Evolutionary conservation across 2,888 invertebrate species (phyloP).

Genomic region (Melanostoma mellinum): DNA sequence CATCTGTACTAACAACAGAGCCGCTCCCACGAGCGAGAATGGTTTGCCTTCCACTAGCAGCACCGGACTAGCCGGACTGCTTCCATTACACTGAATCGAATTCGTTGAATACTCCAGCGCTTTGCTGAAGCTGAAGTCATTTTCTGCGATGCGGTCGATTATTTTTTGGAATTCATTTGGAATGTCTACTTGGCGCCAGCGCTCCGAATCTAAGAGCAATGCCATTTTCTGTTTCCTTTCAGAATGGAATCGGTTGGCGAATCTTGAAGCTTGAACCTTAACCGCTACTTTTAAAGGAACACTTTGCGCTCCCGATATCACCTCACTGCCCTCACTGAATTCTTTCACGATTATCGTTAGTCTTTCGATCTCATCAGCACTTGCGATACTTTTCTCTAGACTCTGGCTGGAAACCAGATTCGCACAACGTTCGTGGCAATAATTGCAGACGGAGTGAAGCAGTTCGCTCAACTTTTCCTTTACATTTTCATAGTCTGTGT

Average conservation of each 20-base stretch:
- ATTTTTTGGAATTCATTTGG: conserved; percentile 94
- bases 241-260: conserved; percentile 94
- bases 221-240: conserved; percentile 93
- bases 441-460: conserved; percentile 92
- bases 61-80: conserved; percentile 83
- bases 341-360: conserved; percentile 89
- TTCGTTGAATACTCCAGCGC: conserved; percentile 58
- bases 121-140: conserved; percentile 79
- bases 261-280: conserved; percentile 94
- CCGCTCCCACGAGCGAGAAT: conserved; percentile 91
- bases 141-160: conserved; percentile 86
- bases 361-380: conserved; percentile 89
- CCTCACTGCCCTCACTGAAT: conserved; percentile 90
- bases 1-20: conserved; percentile 93
- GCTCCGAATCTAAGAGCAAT: conserved; percentile 92
- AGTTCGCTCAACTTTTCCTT: conserved; percentile 89
- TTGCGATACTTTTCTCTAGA: conserved; percentile 87
- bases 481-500: conserved; percentile 87
- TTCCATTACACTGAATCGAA: conserved; percentile 68
- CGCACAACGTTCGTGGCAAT: conserved; percentile 95
- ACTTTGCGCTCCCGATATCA: conserved; percentile 88
- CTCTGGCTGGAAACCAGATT: conserved; percentile 92
- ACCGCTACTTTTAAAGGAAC: conserved; percentile 91
- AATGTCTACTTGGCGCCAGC: conserved; percentile 97
- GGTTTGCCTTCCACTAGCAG: conserved; percentile 87